phyloP scores from a whole-genome alignment of 2,797 vertebrate genomes.

The Streptopelia turtur region DNA sequence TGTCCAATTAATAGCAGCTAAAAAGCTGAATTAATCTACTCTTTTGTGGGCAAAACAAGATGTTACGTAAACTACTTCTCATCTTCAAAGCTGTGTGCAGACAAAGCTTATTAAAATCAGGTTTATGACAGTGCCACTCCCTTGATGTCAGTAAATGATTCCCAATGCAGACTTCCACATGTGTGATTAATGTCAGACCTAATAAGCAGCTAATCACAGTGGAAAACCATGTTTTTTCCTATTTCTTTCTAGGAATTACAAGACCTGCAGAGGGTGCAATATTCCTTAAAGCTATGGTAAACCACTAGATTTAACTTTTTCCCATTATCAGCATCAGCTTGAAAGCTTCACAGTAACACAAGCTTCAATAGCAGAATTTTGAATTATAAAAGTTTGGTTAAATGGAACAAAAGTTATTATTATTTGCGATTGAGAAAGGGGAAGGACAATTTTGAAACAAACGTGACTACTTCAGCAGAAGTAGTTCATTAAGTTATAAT shows the following conservation, averaged over 20 bases:
- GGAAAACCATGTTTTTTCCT: not conserved
- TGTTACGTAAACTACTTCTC: not conserved
- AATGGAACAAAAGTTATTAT: not conserved
- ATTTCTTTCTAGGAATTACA: not conserved
- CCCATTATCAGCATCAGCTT: not conserved
- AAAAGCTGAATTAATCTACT: not conserved
- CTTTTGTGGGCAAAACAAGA: not conserved
- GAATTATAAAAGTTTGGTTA: not conserved
- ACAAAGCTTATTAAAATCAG: conserved; percentile 20
- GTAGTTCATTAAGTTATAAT: not conserved
- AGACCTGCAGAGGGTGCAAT: not conserved
- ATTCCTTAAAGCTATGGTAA: not conserved
- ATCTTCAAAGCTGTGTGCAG: not conserved
- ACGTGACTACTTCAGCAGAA: not conserved
- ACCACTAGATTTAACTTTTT: not conserved
- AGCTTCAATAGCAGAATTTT: not conserved
- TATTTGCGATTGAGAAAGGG: not conserved
- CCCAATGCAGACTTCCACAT: not conserved
- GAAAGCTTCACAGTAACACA: not conserved
- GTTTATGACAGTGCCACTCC: not conserved
- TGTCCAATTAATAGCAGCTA: not conserved
- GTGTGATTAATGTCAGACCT: not conserved
- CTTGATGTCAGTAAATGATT: not conserved
- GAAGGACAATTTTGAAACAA: not conserved
- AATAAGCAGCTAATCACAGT: not conserved